These are phyloP conservation scores for Aricia artaxerxes DNA, from an alignment of 2,888 invertebrate genomes.

Conservation along the genomic window DNA sequence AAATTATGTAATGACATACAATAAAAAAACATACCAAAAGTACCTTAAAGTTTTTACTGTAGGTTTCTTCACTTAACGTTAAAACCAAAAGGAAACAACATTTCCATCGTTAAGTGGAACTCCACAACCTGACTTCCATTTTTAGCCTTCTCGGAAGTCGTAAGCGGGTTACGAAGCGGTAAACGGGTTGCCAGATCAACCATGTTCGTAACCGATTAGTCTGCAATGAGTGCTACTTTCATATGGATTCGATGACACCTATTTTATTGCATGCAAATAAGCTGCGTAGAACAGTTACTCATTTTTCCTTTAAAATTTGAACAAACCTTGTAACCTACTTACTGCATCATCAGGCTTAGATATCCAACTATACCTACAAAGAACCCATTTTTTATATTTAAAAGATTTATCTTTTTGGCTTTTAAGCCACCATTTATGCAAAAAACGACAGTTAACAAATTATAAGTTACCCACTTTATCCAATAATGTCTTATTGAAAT, in stretches of 20 bases:
- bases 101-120: not conserved
- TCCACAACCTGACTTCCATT: constrained; percentile 23
- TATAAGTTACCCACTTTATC: no score
- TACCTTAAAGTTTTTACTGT: not conserved
- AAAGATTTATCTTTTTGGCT: no score
- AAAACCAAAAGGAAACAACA: not conserved
- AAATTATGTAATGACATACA: not conserved
- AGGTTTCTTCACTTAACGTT: not conserved
- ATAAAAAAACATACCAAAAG: not conserved
- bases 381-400: no score
- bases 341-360: no score
- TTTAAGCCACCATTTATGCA: no score
- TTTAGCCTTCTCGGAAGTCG: constrained; percentile 28
- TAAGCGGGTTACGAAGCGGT: constrained; percentile 26
- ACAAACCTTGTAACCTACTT: no score
- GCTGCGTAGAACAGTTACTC: no score
- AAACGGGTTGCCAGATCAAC: constrained; percentile 3
- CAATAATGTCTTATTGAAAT: no score
- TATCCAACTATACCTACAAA: no score
- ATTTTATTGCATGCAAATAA: not conserved
- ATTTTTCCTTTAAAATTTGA: no score
- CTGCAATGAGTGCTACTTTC: not conserved
- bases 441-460: no score
- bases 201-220: not conserved
- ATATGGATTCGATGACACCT: not conserved